Conservation (phyloP, 2,888 invertebrate genomes). For the Chymomyza caudatula region DNA sequence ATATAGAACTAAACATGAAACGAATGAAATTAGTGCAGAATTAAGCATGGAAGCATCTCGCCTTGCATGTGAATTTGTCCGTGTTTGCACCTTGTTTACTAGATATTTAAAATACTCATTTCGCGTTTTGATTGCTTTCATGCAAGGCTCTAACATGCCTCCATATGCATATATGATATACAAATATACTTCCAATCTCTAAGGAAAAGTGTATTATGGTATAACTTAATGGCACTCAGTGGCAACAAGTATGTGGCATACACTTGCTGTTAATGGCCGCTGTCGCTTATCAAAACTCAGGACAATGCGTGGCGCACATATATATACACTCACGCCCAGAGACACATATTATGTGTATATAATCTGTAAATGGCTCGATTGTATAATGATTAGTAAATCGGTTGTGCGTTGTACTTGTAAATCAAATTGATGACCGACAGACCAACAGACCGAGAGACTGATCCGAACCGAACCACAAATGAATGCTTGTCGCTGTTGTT, state of each 20-base stretch:
- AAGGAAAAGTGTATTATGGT: background rate
- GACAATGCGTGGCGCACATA: conserved; percentile 1
- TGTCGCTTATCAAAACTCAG: conserved; percentile 20
- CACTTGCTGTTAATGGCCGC: conserved; percentile 27
- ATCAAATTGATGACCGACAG: conserved; percentile 4
- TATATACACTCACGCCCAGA: background rate
- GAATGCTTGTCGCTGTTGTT: background rate
- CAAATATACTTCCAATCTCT: background rate
- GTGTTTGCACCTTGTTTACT: too few relatives aligned
- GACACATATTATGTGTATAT: background rate
- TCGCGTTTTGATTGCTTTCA: too few relatives aligned
- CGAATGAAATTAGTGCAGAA: too few relatives aligned
- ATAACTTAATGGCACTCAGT: background rate
- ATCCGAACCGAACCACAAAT: background rate
- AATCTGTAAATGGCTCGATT: background rate
- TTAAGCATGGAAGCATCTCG: too few relatives aligned
- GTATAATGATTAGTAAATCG: conserved; percentile 26
- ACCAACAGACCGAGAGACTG: background rate
- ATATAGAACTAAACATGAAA: too few relatives aligned
- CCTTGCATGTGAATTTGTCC: too few relatives aligned
- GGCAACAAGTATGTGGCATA: conserved; percentile 31
- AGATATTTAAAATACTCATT: too few relatives aligned
- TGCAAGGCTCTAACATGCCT: too few relatives aligned
- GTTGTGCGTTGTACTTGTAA: background rate
- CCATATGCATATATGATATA: background rate